These are phyloP conservation scores for Brachyptera risi DNA, from an alignment of 2,888 invertebrate species.

Conservation along the genomic window DNA sequence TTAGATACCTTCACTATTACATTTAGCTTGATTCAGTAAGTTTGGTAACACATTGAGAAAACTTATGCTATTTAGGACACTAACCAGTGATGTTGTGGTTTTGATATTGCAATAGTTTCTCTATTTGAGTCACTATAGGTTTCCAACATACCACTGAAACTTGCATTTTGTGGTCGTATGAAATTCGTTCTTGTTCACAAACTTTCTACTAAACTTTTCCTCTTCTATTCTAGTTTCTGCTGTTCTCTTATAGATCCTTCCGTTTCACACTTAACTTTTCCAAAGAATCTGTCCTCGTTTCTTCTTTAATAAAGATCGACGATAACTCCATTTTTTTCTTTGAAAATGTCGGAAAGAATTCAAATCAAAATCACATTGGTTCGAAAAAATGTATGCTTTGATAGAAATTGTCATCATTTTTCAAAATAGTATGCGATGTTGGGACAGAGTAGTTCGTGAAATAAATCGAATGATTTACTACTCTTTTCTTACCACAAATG, in stretches of 20 bases:
- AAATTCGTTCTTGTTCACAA: constrained; percentile 10
- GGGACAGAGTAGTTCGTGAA: too few relatives aligned
- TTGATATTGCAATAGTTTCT: constrained; percentile 19
- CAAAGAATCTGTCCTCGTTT: not conserved
- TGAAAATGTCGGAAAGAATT: constrained; percentile 2
- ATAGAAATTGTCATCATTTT: too few relatives aligned
- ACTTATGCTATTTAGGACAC: too few relatives aligned
- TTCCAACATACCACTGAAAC: constrained; percentile 18
- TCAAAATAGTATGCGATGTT: too few relatives aligned
- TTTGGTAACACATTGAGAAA: too few relatives aligned
- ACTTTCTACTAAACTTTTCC: constrained; percentile 13
- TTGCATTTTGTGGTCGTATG: constrained; percentile 15
- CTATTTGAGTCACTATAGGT: not conserved
- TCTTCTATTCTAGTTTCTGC: not conserved
- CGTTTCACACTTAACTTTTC: not conserved
- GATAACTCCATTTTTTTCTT: not conserved
- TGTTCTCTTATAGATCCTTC: not conserved
- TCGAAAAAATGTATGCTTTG: too few relatives aligned
- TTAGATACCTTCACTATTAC: too few relatives aligned
- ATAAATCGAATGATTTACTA: too few relatives aligned
- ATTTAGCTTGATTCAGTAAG: too few relatives aligned
- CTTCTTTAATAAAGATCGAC: constrained; percentile 3
- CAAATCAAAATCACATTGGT: constrained; percentile 14
- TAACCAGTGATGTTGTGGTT: too few relatives aligned
- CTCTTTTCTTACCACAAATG: too few relatives aligned